phyloP scores from a whole-genome alignment of 2,888 invertebrate species.

The Anthrax anthrax region DNA sequence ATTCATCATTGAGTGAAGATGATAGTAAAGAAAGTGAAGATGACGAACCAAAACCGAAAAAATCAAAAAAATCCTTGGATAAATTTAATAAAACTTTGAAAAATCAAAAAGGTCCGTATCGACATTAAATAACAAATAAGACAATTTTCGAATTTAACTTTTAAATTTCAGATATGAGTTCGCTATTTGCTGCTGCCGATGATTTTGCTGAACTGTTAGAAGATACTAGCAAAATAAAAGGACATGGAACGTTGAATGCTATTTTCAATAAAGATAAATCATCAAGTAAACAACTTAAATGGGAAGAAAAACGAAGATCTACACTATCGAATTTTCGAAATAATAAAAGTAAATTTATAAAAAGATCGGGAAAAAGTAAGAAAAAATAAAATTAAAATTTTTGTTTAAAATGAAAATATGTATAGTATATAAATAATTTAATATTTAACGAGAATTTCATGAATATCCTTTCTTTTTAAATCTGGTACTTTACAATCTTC shows the following conservation, averaged over 20 bases:
- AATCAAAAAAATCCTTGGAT: conserved; percentile 15
- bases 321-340: neutral
- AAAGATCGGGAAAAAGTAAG: neutral
- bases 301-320: conserved; percentile 53
- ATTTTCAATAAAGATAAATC: conserved; percentile 64
- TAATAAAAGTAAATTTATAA: neutral
- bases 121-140: too few species aligned
- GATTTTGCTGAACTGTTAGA: conserved; percentile 80
- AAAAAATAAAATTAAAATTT: neutral
- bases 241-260: conserved; percentile 51
- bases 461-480: conserved; percentile 52
- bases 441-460: conserved; percentile 51
- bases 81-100: conserved; percentile 28
- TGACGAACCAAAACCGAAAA: conserved; percentile 14
- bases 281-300: conserved; percentile 60
- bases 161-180: conserved; percentile 37
- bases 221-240: conserved; percentile 56
- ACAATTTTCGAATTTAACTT: neutral
- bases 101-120: conserved; percentile 22
- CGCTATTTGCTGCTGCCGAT: conserved; percentile 71
- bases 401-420: too few species aligned
- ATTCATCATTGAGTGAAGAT: conserved; percentile 16
- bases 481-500: conserved; percentile 64
- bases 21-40: conserved; percentile 18
- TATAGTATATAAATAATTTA: too few species aligned